Conservation (phyloP, 2,797 vertebrate genomes). For the Picus viridis region DNA sequence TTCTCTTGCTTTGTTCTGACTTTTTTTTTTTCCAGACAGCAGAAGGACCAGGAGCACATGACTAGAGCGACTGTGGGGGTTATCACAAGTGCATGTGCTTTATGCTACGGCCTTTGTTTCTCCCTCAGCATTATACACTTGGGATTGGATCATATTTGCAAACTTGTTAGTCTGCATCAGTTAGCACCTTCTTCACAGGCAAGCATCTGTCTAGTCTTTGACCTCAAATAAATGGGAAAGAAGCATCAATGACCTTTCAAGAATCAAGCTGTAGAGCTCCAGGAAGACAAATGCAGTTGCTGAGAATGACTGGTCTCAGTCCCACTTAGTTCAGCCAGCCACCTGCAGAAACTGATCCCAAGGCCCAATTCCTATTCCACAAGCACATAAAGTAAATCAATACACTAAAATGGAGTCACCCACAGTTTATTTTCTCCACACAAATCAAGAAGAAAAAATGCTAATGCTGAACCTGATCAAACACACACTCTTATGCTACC, state of each 20-base stretch:
- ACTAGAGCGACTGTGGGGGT: conserved; percentile 48
- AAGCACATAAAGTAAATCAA: background rate
- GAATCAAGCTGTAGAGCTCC: background rate
- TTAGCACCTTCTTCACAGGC: conserved; percentile 39
- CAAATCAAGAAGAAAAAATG: background rate
- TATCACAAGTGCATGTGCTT: conserved; percentile 57
- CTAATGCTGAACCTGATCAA: background rate
- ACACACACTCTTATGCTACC: fast-evolving
- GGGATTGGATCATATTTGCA: conserved; percentile 59
- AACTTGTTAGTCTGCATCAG: conserved; percentile 61
- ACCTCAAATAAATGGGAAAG: conserved; percentile 49
- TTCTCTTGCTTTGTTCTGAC: conserved; percentile 62
- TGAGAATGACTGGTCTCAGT: background rate
- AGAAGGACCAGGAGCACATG: conserved; percentile 68
- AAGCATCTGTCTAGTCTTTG: conserved; percentile 48
- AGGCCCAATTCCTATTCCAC: background rate
- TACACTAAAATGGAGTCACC: conserved; percentile 43
- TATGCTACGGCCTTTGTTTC: conserved; percentile 64
- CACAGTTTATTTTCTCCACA: background rate
- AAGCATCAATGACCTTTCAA: conserved; percentile 35
- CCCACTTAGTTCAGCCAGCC: background rate
- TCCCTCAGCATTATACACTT: conserved; percentile 8
- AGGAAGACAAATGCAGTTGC: background rate
- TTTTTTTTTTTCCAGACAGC: conserved; percentile 58
- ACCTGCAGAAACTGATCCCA: conserved; percentile 33